phyloP scores from a whole-genome alignment of 1,140 invertebrate genomes.

The Ceratina japonica region DNA sequence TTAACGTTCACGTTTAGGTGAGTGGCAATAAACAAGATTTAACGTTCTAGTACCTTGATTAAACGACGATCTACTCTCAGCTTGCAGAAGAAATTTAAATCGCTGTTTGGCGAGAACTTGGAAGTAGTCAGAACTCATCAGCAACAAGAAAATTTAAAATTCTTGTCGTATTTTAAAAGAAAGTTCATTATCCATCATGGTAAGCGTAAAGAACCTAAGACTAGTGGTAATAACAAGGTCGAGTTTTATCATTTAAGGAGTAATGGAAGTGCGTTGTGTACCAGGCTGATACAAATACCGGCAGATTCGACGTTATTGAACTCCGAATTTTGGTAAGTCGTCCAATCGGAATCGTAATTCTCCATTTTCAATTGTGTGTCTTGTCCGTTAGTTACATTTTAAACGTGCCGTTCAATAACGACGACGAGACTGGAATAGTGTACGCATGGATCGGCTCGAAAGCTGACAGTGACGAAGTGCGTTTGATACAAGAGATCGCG shows the following conservation, averaged over 20 bases:
- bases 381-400: constrained; percentile 90
- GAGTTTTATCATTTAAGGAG: constrained; percentile 97
- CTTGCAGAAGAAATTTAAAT: constrained; percentile 98
- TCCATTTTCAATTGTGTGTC: background rate
- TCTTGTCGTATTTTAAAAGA: constrained; percentile 98
- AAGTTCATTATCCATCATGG: constrained; percentile 97
- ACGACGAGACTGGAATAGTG: constrained; percentile 94
- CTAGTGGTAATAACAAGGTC: constrained; percentile 82
- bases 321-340: constrained; percentile 89
- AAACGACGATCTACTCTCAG: constrained; percentile 76
- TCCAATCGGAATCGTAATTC: constrained; percentile 13
- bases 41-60: background rate
- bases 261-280: constrained; percentile 96
- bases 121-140: constrained; percentile 98
- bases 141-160: constrained; percentile 99
- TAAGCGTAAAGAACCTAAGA: constrained; percentile 85
- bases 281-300: constrained; percentile 94
- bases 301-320: constrained; percentile 89
- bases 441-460: constrained; percentile 98
- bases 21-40: background rate
- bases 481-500: constrained; percentile 95
- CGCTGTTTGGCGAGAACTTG: constrained; percentile 95
- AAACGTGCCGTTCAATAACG: constrained; percentile 96
- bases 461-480: constrained; percentile 92
- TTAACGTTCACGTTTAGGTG: constrained; percentile 98